Percentiles rank a stretch among this genome's conserved stretches.
phyloP scores from a whole-genome alignment of 2,797 vertebrate genomes.

The Diplodus puntazzo region DNA sequence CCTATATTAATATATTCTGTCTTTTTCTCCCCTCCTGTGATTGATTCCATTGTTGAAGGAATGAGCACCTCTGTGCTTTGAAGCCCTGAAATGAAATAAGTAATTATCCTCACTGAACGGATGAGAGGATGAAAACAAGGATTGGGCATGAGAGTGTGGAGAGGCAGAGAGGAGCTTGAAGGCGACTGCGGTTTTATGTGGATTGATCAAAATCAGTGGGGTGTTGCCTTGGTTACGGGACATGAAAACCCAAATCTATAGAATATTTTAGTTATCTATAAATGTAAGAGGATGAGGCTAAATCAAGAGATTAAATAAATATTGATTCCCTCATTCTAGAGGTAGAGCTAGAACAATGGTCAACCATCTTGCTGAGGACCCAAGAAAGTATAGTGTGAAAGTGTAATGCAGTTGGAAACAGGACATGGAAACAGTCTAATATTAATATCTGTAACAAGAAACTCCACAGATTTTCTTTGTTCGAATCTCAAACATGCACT shows the following conservation, averaged over 20 bases:
- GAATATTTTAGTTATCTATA: not conserved
- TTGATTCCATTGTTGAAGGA: slow-evolving; percentile 17
- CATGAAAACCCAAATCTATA: not conserved
- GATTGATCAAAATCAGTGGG: slow-evolving; percentile 7
- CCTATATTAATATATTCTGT: not conserved
- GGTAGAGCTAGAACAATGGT: not conserved
- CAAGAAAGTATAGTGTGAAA: no score
- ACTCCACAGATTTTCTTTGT: no score
- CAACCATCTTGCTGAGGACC: no score
- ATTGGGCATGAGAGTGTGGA: not conserved
- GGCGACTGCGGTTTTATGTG: not conserved
- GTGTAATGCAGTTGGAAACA: no score
- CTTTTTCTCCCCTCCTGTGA: not conserved
- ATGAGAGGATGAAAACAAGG: not conserved
- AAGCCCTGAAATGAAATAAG: slow-evolving; percentile 34
- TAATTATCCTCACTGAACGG: slow-evolving; percentile 11
- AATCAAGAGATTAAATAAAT: not conserved
- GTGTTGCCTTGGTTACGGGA: not conserved
- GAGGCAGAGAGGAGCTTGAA: not conserved
- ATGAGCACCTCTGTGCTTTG: slow-evolving; percentile 18
- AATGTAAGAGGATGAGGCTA: not conserved
- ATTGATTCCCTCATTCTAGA: not conserved
- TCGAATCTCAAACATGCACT: no score
- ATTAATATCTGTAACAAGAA: no score
- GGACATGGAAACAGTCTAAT: no score